Percentiles rank a stretch among this genome's conserved stretches.
Evolutionary conservation across 2,797 vertebrate genomes (phyloP).

Genomic region (Gouania willdenowi): DNA sequence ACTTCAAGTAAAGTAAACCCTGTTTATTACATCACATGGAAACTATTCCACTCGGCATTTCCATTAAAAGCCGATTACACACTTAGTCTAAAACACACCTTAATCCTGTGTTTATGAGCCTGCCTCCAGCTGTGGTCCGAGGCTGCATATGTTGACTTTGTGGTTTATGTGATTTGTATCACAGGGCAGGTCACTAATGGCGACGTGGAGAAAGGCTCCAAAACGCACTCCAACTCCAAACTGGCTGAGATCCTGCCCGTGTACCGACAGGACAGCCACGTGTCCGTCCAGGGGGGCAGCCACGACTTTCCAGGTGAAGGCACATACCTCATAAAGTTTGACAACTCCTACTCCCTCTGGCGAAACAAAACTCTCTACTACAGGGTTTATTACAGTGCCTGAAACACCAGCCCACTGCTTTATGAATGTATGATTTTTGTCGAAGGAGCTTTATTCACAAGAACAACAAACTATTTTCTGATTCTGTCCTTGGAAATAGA

Average conservation of each 20-base stretch:
- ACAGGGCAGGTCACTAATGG: slow-evolving; percentile 84
- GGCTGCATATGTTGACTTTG: slow-evolving; percentile 23
- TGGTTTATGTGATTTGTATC: slow-evolving; percentile 21
- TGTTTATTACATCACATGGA: no score
- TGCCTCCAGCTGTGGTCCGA: not conserved
- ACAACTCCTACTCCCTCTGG: slow-evolving; percentile 97
- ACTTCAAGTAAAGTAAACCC: no score
- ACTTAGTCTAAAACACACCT: not conserved
- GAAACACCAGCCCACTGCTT: slow-evolving; percentile 54
- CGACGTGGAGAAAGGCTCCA: slow-evolving; percentile 94
- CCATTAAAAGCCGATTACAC: no score
- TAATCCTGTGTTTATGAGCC: not conserved
- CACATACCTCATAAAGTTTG: slow-evolving; percentile 95
- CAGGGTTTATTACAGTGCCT: slow-evolving; percentile 93
- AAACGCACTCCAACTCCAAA: slow-evolving; percentile 78
- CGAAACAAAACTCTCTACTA: slow-evolving; percentile 98
- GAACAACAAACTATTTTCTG: slow-evolving; percentile 70
- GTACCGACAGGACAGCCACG: slow-evolving; percentile 92
- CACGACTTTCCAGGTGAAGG: slow-evolving; percentile 96
- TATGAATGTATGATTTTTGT: slow-evolving; percentile 60
- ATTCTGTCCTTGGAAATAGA: slow-evolving; percentile 37
- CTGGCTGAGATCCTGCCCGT: slow-evolving; percentile 90
- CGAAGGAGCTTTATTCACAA: slow-evolving; percentile 39
- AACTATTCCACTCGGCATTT: no score
- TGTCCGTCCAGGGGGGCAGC: slow-evolving; percentile 87